Base-by-base conservation (phyloP, 1,140 invertebrate species). In the Sweltsa coloradensis region DNA sequence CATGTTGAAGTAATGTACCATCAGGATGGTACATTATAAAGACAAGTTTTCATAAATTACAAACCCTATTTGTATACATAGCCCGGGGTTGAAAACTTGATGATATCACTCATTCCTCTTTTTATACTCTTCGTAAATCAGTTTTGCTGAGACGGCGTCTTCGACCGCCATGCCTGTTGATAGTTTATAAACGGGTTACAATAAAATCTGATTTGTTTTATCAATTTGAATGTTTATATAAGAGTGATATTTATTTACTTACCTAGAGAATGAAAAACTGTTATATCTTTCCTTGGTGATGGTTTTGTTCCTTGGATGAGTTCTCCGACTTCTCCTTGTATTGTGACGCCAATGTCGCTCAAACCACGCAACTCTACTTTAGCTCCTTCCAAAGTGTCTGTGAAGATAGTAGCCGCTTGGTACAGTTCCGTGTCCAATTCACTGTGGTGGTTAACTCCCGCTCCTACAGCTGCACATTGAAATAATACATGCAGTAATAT, bases 131-230 rank as follows among this genome's bases (percentile, higher is more conserved):
- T 70, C 61, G 42, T 64, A 64, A 4, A 73, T 58, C 7, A 72
- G 50, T 34, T 69, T 60, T 16, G 68, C 70, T 37, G 68, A 56
- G 14, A 70, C 63, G 16, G 60, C 64, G 59, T 74, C 72, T 61
- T 74, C 70, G 11, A 67, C 58, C 4, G 66, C 70, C 58, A 72
- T 65, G 41, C 72, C 71, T 73, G 51, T 40, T 59, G 61, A 41
- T 50, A 49, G 52, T 51, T 55, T 49, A 50, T 6, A 13, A 34
- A 23, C 25, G n/a, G 23, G n/a, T 34, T 7, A 24, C 22, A 21
- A 9, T 6, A 14, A 9, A 18, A 18, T 9, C 34, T 9, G 34
- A 37, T 37, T 9, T 9, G 7, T 14, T 9, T 21, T 9, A 9
- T n/a, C n/a, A n/a, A n/a, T n/a, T n/a, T n/a, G n/a, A n/a, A n/a